A percentile compares a stretch with the other conserved stretches of the same genome.
These are phyloP conservation scores for Eulithis testata DNA, from an alignment of 2,888 invertebrate species.

Conservation along the genomic window DNA sequence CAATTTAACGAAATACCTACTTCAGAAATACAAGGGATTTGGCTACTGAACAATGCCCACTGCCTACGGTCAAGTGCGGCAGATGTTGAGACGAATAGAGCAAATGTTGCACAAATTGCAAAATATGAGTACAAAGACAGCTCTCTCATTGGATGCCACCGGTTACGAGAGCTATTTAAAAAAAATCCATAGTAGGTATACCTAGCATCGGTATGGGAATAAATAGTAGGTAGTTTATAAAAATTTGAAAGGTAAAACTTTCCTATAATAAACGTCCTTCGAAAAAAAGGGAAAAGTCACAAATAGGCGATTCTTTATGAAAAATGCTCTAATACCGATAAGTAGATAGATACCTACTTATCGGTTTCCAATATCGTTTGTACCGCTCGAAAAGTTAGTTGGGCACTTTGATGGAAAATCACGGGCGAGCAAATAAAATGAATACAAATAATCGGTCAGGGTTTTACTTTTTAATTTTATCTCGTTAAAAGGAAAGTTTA, in stretches of 20 bases:
- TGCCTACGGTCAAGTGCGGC: conserved; percentile 4
- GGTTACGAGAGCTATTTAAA: conserved; percentile 6
- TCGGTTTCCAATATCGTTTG: conserved; percentile 42
- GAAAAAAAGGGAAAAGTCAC: conserved; percentile 34
- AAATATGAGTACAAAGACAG: neutral
- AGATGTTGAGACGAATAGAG: conserved; percentile 14
- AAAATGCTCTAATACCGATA: conserved; percentile 2
- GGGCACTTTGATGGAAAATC: neutral
- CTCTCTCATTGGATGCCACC: neutral
- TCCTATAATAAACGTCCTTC: conserved; percentile 40
- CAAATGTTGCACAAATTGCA: conserved; percentile 11
- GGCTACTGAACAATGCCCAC: neutral
- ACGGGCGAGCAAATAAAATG: neutral
- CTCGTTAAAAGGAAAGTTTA: too few relatives aligned
- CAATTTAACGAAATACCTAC: conserved; percentile 1
- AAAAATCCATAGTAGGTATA: neutral
- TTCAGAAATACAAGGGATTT: conserved; percentile 5
- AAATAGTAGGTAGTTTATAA: too few relatives aligned
- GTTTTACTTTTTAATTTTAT: too few relatives aligned
- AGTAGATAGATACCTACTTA: conserved; percentile 21
- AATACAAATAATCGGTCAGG: neutral
- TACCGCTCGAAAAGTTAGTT: conserved; percentile 33
- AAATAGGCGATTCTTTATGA: conserved; percentile 28
- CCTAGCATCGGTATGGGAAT: too few relatives aligned
- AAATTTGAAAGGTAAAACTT: conserved; percentile 33